Evolutionary conservation across 2,888 invertebrate species (phyloP).

Genomic region (Abrostola triplasia): DNA sequence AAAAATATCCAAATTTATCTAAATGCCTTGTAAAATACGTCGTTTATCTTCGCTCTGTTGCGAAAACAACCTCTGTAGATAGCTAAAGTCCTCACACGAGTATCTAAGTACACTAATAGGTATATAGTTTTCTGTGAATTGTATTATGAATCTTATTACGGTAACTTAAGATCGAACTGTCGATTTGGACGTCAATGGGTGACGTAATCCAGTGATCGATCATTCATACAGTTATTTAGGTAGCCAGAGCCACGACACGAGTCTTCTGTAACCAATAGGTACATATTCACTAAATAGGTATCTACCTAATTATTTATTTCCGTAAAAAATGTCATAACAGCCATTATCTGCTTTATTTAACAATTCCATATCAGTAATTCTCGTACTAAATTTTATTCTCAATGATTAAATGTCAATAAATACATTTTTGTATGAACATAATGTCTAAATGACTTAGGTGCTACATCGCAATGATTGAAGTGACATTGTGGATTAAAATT

Average conservation of each 20-base stretch:
- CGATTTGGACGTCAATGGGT: conserved; percentile 15
- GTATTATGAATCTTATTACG: conserved; percentile 23
- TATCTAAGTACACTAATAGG: background rate
- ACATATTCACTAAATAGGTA: too few relatives aligned
- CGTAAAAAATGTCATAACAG: too few relatives aligned
- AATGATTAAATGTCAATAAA: background rate
- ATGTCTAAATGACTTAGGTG: too few relatives aligned
- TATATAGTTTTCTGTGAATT: background rate
- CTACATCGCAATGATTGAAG: too few relatives aligned
- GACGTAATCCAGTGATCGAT: conserved; percentile 36
- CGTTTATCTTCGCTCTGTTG: conserved; percentile 28
- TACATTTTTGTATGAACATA: too few relatives aligned
- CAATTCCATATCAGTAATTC: too few relatives aligned
- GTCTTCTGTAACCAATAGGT: too few relatives aligned
- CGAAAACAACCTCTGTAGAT: conserved; percentile 29
- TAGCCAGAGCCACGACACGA: background rate
- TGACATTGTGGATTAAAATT: too few relatives aligned
- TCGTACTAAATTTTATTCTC: background rate
- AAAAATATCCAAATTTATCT: conserved; percentile 28
- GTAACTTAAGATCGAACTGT: conserved; percentile 22
- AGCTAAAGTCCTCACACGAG: conserved; percentile 4
- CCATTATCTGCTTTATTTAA: too few relatives aligned
- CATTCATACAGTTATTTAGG: conserved; percentile 18
- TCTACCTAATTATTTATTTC: too few relatives aligned
- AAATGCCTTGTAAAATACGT: conserved; percentile 31